Evolutionary conservation across 2,113 vertebrate species (phyloP), one percentile per base, ranked within the genome.

Genomic region (Tachycineta bicolor): DNA sequence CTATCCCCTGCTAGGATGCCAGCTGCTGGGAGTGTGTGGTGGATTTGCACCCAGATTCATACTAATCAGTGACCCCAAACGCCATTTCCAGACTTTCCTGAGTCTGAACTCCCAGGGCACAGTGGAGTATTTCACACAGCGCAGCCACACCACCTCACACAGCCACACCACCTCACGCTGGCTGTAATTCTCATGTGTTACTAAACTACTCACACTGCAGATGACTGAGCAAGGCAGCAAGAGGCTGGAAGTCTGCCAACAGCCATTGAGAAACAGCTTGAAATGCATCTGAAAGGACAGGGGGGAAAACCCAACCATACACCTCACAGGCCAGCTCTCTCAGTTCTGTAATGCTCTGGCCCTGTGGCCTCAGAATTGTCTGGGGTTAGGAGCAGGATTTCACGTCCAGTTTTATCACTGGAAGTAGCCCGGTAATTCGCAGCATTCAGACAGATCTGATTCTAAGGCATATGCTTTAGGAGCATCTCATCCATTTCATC

Each of bases 181-280:
- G 43, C 80, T 81, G 76, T 70, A 86, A 77, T 75, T 47, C 95
- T 89, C 64, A n/a, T 55, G 73, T 74, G 64, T 78, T 92, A 77
- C 86, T 93, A 77, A 93, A 86, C 60, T 59, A 67, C 80, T 95
- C 63, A 34, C 79, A 89, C 86, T 86, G 78, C 83, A 95, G 92
- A 93, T 95, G 95, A 95, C 70, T 86, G 70, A 90, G 89, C 22
- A 74, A 95, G 91, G 80, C 83, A 93, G 88, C 20, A 56, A 77
- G 75, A 74, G 74, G 9, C 83, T 95, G 94, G 95, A 95, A 92
- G 64, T 15, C 95, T 94, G 93, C 93, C 94, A 97, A 87, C 7
- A 94, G 80, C 80, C 93, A 91, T 49, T 93, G 89, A 96, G 86
- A 93, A 95, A 96, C 93, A 94, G 86, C 89, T n/a, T 89, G 68